phyloP scores from a whole-genome alignment of 2,888 invertebrate genomes.

The Calephelis perditalis region DNA sequence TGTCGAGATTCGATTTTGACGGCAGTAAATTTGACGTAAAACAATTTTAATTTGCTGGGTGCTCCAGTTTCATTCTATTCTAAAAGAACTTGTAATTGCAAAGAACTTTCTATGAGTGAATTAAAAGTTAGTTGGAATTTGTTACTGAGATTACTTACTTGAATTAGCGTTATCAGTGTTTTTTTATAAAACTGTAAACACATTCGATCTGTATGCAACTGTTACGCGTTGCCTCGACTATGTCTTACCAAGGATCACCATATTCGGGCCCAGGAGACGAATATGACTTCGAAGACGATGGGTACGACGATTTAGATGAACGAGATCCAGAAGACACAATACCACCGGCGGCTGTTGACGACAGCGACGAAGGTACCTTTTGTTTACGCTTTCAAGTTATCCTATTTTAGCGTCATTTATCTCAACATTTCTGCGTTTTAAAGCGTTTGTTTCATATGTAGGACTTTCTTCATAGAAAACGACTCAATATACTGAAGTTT shows the following conservation, averaged over 20 bases:
- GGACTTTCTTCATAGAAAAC: constrained; percentile 40
- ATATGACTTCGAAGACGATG: constrained; percentile 85
- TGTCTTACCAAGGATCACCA: constrained; percentile 83
- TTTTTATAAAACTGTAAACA: constrained; percentile 58
- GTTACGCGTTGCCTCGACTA: constrained; percentile 75
- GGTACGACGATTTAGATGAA: constrained; percentile 83
- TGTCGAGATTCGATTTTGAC: constrained; percentile 10
- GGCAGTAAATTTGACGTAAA: constrained; percentile 55
- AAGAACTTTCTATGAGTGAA: constrained; percentile 62
- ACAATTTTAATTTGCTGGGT: constrained; percentile 51
- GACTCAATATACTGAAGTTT: constrained; percentile 38
- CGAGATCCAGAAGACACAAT: constrained; percentile 79
- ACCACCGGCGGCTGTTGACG: constrained; percentile 78
- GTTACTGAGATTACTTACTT: constrained; percentile 42
- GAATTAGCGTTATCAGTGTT: constrained; percentile 48
- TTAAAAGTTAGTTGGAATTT: constrained; percentile 48
- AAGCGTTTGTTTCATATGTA: constrained; percentile 17
- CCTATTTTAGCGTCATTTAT: constrained; percentile 50
- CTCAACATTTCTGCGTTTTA: constrained; percentile 27
- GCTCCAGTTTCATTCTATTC: constrained; percentile 56
- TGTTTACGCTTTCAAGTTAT: constrained; percentile 56
- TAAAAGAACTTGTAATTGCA: constrained; percentile 42
- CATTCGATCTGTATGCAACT: constrained; percentile 76
- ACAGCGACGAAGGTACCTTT: constrained; percentile 76
- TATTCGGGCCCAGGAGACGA: constrained; percentile 84